Base-by-base conservation (phyloP, 2,113 vertebrate genomes). In the Pseudonaja textilis region DNA sequence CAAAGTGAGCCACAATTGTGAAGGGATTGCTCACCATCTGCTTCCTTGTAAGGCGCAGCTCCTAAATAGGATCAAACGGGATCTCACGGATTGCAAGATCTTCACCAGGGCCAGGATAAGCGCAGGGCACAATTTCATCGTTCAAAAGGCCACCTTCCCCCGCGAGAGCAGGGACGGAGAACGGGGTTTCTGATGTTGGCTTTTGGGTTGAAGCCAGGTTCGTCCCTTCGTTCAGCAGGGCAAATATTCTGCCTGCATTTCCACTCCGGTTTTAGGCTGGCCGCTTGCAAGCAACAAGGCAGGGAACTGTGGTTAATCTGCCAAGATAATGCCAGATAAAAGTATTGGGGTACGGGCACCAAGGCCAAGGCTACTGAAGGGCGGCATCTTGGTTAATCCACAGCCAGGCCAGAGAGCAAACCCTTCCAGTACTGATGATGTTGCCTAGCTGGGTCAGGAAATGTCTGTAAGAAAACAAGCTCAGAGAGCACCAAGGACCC, bases 1-100 rank as follows among this genome's bases (percentile, higher is more conserved):
- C 89, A 23, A n/a, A 87, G 23, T 3, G 23, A 55, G 39, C 52
- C 91, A 56, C 85, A 90, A 94, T 89, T 42, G 26, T 0, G 39
- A 94, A 39, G 89, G 89, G 91, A 50, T 91, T 92, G 55, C 50
- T 93, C 89, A 55, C 74, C 69, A 69, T 85, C 64, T 89, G 0
- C 93, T 85, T 81, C 91, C 93, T 39, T 90, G 25, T 93, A 92
- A 93, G 91, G 64, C 91, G 91, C 91, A 50, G 93, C 95, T 94
- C 92, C 94, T 93, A 93, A 90, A 52, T 3, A 90, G 52, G 88
- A 94, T 85, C 55, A 74, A 93, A 55, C 91, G 1, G 12, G 39
- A 26, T 34, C 45, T 23, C n/a, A 61, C 64, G 39, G n/a, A 81
- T 45, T 85, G 74, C 90, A 93, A 23, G 47, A 11, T 23, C 52